These are phyloP conservation scores for Euzetes globulus DNA, from an alignment of 2,888 invertebrate species.

Conservation along the genomic window DNA sequence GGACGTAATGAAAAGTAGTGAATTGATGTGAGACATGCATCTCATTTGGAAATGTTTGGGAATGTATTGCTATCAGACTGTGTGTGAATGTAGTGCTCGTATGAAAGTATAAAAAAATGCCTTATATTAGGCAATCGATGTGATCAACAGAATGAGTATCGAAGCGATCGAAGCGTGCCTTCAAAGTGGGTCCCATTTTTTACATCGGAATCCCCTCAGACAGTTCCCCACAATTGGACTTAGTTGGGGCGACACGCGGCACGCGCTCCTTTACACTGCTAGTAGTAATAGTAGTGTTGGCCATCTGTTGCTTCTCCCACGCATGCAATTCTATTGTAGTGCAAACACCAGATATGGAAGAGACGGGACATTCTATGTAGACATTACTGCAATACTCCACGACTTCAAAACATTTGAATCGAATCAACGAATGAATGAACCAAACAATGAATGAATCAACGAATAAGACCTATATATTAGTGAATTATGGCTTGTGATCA, in stretches of 20 bases:
- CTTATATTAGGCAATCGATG: conserved; percentile 14
- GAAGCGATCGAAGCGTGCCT: conserved; percentile 18
- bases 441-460: neutral
- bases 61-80: conserved; percentile 1
- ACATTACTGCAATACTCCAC: neutral
- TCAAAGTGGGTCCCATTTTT: conserved; percentile 11
- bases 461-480: conserved; percentile 2
- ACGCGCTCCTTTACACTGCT: conserved; percentile 2
- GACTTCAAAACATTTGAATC: neutral
- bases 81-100: neutral
- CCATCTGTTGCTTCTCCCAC: conserved; percentile 30
- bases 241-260: conserved; percentile 23
- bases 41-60: neutral
- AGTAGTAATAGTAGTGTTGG: neutral
- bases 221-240: neutral
- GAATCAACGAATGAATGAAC: neutral
- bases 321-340: conserved; percentile 12
- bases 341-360: neutral
- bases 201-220: conserved; percentile 25
- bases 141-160: neutral
- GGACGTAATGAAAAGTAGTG: conserved; percentile 15
- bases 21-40: conserved; percentile 23
- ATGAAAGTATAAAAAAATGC: neutral
- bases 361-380: conserved; percentile 16
- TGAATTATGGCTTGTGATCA: conserved; percentile 1